These are phyloP conservation scores for Trachelus tabidus DNA, from an alignment of 2,888 invertebrate species.

Conservation along the genomic window DNA sequence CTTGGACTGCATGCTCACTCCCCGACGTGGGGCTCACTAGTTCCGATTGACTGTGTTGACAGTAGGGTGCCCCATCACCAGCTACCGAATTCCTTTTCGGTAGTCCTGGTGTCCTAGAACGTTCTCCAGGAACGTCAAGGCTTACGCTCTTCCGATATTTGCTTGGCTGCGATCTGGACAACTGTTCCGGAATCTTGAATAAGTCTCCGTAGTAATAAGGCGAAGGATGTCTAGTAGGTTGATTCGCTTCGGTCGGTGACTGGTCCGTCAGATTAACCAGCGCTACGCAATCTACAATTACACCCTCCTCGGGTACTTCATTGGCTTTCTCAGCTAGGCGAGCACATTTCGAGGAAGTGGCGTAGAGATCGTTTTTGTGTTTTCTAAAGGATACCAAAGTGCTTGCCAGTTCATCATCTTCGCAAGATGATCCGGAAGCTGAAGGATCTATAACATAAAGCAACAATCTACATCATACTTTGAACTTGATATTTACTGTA, in stretches of 20 bases:
- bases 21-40: constrained; percentile 52
- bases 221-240: constrained; percentile 76
- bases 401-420: constrained; percentile 50
- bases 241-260: constrained; percentile 70
- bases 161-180: constrained; percentile 30
- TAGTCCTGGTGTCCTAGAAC: constrained; percentile 70
- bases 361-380: constrained; percentile 41
- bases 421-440: constrained; percentile 57
- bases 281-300: constrained; percentile 53
- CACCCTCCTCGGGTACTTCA: constrained; percentile 25
- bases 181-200: constrained; percentile 69
- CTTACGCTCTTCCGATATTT: constrained; percentile 79
- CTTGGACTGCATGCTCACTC: constrained; percentile 52
- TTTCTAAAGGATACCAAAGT: constrained; percentile 40
- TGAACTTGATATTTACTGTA: neutral
- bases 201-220: constrained; percentile 87
- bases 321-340: neutral
- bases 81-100: constrained; percentile 78
- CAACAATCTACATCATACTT: neutral
- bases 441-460: constrained; percentile 49
- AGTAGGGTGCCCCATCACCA: constrained; percentile 73
- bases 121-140: constrained; percentile 79
- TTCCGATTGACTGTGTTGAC: constrained; percentile 46
- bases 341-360: constrained; percentile 32
- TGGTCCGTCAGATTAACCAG: constrained; percentile 61